phyloP scores from a whole-genome alignment of 2,113 vertebrate species.

The Hymenochirus boettgeri region DNA sequence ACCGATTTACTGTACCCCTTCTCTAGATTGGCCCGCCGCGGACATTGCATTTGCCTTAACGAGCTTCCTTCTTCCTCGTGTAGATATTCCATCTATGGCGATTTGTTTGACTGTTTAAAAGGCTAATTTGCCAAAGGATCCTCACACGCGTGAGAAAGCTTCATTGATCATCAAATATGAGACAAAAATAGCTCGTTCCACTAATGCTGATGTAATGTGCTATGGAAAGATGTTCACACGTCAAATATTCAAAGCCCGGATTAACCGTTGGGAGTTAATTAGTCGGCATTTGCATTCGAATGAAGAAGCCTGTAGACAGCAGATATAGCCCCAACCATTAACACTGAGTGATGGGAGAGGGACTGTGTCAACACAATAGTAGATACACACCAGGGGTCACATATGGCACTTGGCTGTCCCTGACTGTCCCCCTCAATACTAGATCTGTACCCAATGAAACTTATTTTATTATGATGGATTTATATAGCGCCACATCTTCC shows the following conservation, averaged over 20 bases:
- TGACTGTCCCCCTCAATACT: too few species aligned
- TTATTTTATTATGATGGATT: too few species aligned
- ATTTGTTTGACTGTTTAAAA: constrained; percentile 16
- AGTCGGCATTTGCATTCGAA: too few species aligned
- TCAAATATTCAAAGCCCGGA: constrained; percentile 19
- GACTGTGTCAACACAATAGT: too few species aligned
- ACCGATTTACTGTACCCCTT: too few species aligned
- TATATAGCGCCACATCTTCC: too few species aligned
- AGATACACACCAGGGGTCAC: too few species aligned
- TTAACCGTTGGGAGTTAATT: constrained; percentile 8
- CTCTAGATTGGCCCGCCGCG: too few species aligned
- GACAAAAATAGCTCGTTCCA: constrained; percentile 2
- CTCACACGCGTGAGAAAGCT: constrained; percentile 5
- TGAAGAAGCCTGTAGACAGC: too few species aligned
- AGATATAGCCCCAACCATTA: background rate
- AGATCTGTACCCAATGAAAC: too few species aligned
- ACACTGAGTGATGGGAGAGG: constrained; percentile 1
- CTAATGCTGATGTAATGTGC: constrained; percentile 21
- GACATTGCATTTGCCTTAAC: background rate
- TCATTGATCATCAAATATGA: constrained; percentile 27
- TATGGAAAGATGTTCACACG: constrained; percentile 13
- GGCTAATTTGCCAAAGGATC: constrained; percentile 15
- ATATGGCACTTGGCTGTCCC: too few species aligned
- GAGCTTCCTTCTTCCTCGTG: constrained; percentile 7
- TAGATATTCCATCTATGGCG: constrained; percentile 5